Evolutionary conservation across 2,888 invertebrate genomes (phyloP).

Genomic region (Hydrotaea cyrtoneurina): DNA sequence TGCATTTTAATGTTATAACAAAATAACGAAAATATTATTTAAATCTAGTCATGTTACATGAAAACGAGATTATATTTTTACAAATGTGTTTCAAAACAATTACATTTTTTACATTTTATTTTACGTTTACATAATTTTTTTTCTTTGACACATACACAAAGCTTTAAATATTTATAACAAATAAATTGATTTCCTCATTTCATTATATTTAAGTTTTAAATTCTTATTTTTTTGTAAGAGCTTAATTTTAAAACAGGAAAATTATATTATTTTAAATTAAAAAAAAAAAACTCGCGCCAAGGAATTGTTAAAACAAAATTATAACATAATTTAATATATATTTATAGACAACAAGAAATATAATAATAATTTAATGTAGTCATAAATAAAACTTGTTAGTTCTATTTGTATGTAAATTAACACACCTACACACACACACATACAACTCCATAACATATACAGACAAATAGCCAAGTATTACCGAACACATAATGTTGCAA

Average conservation of each 20-base stretch:
- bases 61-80: slow-evolving; percentile 51
- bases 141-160: slow-evolving; percentile 60
- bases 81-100: slow-evolving; percentile 16
- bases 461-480: slow-evolving; percentile 2
- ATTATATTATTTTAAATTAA: slow-evolving; percentile 50
- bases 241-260: slow-evolving; percentile 33
- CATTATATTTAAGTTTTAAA: slow-evolving; percentile 34
- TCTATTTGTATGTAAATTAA: slow-evolving; percentile 69
- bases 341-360: slow-evolving; percentile 39
- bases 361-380: slow-evolving; percentile 35
- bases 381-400: slow-evolving; percentile 65
- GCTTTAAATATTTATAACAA: slow-evolving; percentile 69
- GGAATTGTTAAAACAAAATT: slow-evolving; percentile 76
- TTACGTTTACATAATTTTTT: slow-evolving; percentile 4
- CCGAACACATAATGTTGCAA: slow-evolving; percentile 44
- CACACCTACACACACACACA: not conserved
- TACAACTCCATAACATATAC: not conserved
- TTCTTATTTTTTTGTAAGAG: slow-evolving; percentile 34
- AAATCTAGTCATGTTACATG: slow-evolving; percentile 63
- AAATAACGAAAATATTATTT: slow-evolving; percentile 41
- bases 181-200: slow-evolving; percentile 40
- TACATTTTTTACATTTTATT: slow-evolving; percentile 20
- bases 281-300: slow-evolving; percentile 74
- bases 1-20: slow-evolving; percentile 17
- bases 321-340: slow-evolving; percentile 57